Evolutionary conservation across 2,113 vertebrate genomes (phyloP).

Genomic region (Formicarius rufipectus): DNA sequence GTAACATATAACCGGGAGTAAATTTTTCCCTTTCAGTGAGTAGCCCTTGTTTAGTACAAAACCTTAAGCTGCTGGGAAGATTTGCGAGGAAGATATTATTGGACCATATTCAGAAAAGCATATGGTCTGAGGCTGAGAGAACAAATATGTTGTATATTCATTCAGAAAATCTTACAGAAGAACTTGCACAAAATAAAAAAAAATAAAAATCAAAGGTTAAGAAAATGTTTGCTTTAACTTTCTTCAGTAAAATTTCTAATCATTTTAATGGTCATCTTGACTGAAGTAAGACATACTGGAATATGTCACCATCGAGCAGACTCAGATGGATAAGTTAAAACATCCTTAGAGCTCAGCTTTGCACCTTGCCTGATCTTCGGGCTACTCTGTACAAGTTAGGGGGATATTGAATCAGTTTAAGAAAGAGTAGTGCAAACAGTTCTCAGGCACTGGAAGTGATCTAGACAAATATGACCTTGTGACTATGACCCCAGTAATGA

Average conservation of each 20-base stretch:
- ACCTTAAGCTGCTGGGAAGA: neutral
- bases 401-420: neutral
- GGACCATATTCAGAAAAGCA: neutral
- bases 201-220: neutral
- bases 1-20: neutral
- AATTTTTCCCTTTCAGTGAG: neutral
- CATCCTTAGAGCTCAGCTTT: neutral
- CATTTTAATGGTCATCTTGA: neutral
- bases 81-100: neutral
- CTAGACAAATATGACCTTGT: neutral
- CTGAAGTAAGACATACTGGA: neutral
- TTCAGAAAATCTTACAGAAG: neutral
- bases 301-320: neutral
- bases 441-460: neutral
- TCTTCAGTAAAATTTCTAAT: neutral
- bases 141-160: neutral
- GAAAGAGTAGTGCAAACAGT: neutral
- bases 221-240: neutral
- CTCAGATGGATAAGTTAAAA: neutral
- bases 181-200: neutral
- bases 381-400: neutral
- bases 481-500: neutral
- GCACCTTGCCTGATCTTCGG: neutral
- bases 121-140: neutral
- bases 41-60: neutral